Percentiles rank a stretch among this genome's conserved stretches.
phyloP scores from a whole-genome alignment of 2,888 invertebrate species.

The Apantesis nais region DNA sequence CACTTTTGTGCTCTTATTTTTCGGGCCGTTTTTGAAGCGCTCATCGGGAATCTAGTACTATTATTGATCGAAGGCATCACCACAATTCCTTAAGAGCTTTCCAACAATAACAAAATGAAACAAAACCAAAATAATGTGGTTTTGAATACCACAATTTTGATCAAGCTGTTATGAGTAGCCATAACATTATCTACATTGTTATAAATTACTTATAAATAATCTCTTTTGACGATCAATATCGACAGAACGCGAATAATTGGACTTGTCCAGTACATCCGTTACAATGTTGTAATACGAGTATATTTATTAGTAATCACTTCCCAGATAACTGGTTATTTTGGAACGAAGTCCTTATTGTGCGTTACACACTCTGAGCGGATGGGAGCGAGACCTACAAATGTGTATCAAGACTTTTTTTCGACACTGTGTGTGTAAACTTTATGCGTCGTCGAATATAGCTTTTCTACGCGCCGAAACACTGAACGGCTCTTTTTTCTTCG shows the following conservation, averaged over 20 bases:
- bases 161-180: neutral
- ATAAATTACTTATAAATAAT: neutral
- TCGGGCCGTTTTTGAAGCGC: no score
- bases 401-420: no score
- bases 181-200: neutral
- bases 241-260: constrained; percentile 9
- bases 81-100: neutral
- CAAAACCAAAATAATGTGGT: neutral
- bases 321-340: neutral
- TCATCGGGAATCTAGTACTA: no score
- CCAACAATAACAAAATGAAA: neutral
- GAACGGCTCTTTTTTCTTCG: no score
- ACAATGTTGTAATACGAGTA: constrained; percentile 11
- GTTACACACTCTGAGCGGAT: no score
- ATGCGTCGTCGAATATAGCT: no score
- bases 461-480: no score
- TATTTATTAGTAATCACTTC: constrained; percentile 18
- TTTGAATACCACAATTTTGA: neutral
- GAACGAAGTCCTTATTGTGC: no score
- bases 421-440: no score
- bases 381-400: no score
- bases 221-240: constrained; percentile 1
- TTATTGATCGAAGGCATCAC: no score
- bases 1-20: no score
- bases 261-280: constrained; percentile 23